Conservation (phyloP, 2,797 vertebrate genomes). For the Pangasius macronema region DNA sequence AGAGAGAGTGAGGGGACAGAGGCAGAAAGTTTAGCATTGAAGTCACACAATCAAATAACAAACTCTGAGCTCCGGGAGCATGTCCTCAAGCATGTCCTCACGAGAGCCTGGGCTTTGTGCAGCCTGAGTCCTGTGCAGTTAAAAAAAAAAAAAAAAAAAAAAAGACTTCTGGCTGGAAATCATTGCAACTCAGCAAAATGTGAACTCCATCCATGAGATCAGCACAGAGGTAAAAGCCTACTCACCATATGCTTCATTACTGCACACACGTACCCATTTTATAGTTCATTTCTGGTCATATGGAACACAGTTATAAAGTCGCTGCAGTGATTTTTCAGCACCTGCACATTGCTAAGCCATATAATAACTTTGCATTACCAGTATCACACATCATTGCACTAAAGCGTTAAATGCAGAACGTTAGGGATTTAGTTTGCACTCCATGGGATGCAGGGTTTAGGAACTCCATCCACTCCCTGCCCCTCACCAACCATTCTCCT, state of each 20-base stretch:
- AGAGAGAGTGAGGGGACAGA: conserved; percentile 63
- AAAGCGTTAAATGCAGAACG: background rate
- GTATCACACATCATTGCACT: background rate
- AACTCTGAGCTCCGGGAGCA: conserved; percentile 59
- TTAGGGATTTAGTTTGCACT: conserved; percentile 18
- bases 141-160: conserved; percentile 1
- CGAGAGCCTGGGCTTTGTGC: conserved; percentile 46
- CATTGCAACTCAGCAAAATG: conserved; percentile 33
- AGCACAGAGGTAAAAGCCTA: background rate
- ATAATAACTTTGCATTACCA: background rate
- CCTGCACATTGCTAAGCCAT: background rate
- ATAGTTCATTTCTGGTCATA: background rate
- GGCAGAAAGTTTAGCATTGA: conserved; percentile 68
- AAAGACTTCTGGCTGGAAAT: conserved; percentile 24
- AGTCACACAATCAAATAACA: conserved; percentile 74
- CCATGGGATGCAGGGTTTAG: background rate
- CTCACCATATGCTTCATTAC: conserved; percentile 6
- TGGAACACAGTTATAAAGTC: background rate
- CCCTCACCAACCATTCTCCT: conserved; percentile 28
- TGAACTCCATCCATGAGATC: conserved; percentile 19
- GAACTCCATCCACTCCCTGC: conserved; percentile 33
- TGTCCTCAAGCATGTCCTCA: conserved; percentile 58
- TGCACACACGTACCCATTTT: background rate
- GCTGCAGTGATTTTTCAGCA: background rate
- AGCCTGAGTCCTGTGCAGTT: conserved; percentile 10